phyloP scores from a whole-genome alignment of 2,797 vertebrate genomes.

The Coendou prehensilis region DNA sequence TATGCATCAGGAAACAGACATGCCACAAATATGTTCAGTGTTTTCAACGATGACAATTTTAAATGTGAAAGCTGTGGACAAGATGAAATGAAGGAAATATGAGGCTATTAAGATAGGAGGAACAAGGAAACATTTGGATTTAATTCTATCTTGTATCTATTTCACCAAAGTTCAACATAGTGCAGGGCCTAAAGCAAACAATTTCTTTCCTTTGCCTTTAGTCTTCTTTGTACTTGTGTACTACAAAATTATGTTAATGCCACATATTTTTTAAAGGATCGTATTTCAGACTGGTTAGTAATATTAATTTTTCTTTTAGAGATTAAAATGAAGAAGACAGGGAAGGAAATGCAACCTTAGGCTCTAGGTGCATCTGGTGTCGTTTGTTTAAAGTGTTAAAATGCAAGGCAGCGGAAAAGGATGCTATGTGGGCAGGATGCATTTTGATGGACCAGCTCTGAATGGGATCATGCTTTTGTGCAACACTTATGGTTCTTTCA shows the following conservation, averaged over 20 bases:
- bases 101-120: constrained; percentile 76
- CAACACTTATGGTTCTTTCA: constrained; percentile 10
- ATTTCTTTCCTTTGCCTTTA: constrained; percentile 59
- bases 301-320: constrained; percentile 58
- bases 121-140: constrained; percentile 84
- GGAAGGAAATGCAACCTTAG: constrained; percentile 37
- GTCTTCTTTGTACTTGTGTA: constrained; percentile 68
- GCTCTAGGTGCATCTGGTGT: background rate
- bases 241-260: constrained; percentile 55
- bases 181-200: constrained; percentile 63
- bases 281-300: constrained; percentile 48
- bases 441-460: constrained; percentile 7
- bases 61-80: constrained; percentile 66
- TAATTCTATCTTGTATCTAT: constrained; percentile 79
- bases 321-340: background rate
- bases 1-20: constrained; percentile 67
- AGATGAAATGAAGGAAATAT: constrained; percentile 76
- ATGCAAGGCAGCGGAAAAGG: background rate
- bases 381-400: constrained; percentile 21
- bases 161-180: constrained; percentile 73
- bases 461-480: constrained; percentile 1
- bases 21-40: constrained; percentile 52
- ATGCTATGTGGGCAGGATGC: background rate
- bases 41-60: constrained; percentile 78
- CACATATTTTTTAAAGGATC: background rate